Evolutionary conservation across 2,797 vertebrate genomes (phyloP), one percentile per base, ranked within the genome.

Genomic region (Leuciscus waleckii): DNA sequence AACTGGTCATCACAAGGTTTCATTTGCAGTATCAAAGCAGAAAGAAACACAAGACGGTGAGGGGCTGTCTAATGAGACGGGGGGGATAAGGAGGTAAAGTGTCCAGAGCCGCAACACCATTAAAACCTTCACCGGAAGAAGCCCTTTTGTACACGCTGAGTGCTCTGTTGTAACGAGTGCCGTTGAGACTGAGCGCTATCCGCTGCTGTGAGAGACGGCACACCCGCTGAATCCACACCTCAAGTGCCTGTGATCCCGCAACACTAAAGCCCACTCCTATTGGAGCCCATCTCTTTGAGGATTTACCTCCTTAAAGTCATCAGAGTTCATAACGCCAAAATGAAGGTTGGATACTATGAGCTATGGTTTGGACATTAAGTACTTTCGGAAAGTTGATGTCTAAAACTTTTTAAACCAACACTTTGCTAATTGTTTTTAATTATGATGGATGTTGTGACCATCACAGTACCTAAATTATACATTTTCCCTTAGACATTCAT

Each of bases 101-200:
- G 89, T 91, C 90, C 89, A 88, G 67, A 84, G 84, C 89, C 90
- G 88, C 85, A 84, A 85, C 89, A 88, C 90, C 92, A 92, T 92
- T 93, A 92, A 90, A 91, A 91, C 88, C 90, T 89, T 4, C 84
- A 88, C 84, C 75, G 70, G 78, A 81, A 92, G 90, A 93, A 84
- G 80, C 84, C 81, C 90, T 92, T 91, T 92, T 92, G 90, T 94
- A 89, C 87, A 87, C 70, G 88, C 85, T 87, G 90, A 94, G 93
- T 90, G 93, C 84, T 92, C 92, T 79, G 91, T 93, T 93, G 92
- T 93, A 93, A 91, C 89, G 90, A 91, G 90, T 91, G 92, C 91
- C 88, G 89, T 75, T 39, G 90, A 91, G 89, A 91, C 88, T 69
- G 86, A 90, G 91, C 89, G 90, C 90, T 90, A 89, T 93, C 91